phyloP scores from a whole-genome alignment of 2,113 vertebrate species.

The Erythrocercus mccallii region DNA sequence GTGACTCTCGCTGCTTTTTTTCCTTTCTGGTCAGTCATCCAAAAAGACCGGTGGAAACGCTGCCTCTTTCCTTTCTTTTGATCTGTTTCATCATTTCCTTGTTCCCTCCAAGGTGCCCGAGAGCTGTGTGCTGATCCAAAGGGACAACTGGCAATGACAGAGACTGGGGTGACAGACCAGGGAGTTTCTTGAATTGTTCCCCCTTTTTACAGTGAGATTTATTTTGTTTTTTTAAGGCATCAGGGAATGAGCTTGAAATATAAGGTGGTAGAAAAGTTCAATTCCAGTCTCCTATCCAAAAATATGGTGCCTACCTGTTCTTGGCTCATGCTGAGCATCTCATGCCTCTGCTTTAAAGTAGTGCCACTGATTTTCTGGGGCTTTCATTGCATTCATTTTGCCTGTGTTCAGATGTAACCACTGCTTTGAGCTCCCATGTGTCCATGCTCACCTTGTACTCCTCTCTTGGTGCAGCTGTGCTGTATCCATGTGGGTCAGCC shows the following conservation, averaged over 20 bases:
- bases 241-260: background rate
- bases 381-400: accelerated
- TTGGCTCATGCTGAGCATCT: accelerated
- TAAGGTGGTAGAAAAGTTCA: background rate
- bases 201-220: background rate
- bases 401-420: accelerated
- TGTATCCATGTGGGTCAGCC: accelerated
- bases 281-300: background rate
- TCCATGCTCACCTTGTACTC: background rate
- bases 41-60: accelerated
- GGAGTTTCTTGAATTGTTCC: background rate
- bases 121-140: accelerated
- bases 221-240: background rate
- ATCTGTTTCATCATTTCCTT: background rate
- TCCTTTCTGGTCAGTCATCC: background rate
- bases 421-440: background rate
- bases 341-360: background rate
- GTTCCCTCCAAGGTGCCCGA: accelerated
- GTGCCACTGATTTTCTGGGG: background rate
- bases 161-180: background rate
- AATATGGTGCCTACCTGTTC: background rate
- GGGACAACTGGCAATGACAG: background rate
- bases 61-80: background rate
- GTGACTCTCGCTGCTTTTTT: background rate
- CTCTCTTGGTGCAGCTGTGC: background rate